Evolutionary conservation across 2,888 invertebrate species (phyloP), one percentile per base, ranked within the genome.

Genomic region (Heliconius hortense): DNA sequence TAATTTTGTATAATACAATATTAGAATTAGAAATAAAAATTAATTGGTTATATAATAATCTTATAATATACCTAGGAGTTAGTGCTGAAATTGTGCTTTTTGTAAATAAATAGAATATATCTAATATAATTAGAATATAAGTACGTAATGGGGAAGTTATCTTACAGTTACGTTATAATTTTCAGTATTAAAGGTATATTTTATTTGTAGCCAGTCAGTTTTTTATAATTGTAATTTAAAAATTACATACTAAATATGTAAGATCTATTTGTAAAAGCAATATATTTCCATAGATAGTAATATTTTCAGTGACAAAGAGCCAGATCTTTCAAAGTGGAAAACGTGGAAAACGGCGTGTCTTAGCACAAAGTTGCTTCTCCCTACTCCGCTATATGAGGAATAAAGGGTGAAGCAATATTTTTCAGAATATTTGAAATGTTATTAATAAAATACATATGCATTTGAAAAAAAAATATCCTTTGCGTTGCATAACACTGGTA

Each of bases 91-190:
- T 60, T 35, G 39, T 66, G 76, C 76, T 73, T 76, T 73, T 76
- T 76, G 76, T 76, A 76, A 63, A 76, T 75, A 75, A 31, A 24
- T 60, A 70, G 69, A 26, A 43, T n/a, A 64, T n/a, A 66, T 1
- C 24, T n/a, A 66, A 35, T 39, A 39, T 66, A 66, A 43, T 26
- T 66, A 24, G 15, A 39, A 66, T 18, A 66, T 66, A 66, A 66
- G 66, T 24, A 60, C 15, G 15, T 60, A 43, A 15, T 24, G 13
- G 3, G 3, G 39, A 39, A 39, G 24, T 64, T 13, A 39, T 60
- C 18, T 28, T 21, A 31, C 24, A 35, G 35, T 64, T 39, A n/a
- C n/a, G 5, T 66, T 24, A 24, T 24, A 43, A 43, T 39, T 24
- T 26, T 39, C 15, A 24, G 24, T n/a, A 35, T n/a, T 2, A 24